phyloP scores from a whole-genome alignment of 2,797 vertebrate genomes.

The Arnoldichthys spilopterus region DNA sequence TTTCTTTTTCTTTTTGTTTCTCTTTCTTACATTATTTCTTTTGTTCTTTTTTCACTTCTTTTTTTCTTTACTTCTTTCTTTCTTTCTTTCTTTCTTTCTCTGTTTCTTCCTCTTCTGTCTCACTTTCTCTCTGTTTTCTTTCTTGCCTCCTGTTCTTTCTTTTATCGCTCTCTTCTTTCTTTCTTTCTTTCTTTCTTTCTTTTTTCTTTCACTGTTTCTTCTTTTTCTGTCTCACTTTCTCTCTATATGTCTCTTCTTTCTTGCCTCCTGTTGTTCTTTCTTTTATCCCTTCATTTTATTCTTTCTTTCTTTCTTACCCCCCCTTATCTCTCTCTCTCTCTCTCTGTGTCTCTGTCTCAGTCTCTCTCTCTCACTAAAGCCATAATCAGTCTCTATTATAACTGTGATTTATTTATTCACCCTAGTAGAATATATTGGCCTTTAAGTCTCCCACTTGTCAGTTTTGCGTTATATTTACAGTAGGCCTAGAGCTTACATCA shows the following conservation, averaged over 20 bases:
- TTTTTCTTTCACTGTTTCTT: background rate
- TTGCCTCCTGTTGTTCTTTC: background rate
- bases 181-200: background rate
- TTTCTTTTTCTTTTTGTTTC: background rate
- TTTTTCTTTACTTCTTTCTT: background rate
- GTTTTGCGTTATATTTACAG: conserved; percentile 40
- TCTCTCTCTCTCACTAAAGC: background rate
- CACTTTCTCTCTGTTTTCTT: background rate
- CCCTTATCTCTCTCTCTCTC: background rate
- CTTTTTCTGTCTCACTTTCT: background rate
- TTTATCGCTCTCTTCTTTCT: background rate
- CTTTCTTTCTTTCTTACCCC: background rate
- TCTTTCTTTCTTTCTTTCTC: background rate
- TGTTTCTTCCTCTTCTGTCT: background rate
- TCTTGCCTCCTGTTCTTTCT: background rate
- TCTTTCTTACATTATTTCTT: background rate
- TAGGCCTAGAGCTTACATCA: conserved; percentile 33
- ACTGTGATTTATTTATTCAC: conserved; percentile 27
- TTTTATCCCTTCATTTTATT: background rate
- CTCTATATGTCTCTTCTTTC: background rate
- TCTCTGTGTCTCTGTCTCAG: background rate
- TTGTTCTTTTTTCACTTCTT: background rate
- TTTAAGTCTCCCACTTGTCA: conserved; percentile 44
- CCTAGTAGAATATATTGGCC: conserved; percentile 53
- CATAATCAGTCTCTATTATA: background rate